Evolutionary conservation across 2,888 invertebrate species (phyloP).

Genomic region (Xestia sexstrigata): DNA sequence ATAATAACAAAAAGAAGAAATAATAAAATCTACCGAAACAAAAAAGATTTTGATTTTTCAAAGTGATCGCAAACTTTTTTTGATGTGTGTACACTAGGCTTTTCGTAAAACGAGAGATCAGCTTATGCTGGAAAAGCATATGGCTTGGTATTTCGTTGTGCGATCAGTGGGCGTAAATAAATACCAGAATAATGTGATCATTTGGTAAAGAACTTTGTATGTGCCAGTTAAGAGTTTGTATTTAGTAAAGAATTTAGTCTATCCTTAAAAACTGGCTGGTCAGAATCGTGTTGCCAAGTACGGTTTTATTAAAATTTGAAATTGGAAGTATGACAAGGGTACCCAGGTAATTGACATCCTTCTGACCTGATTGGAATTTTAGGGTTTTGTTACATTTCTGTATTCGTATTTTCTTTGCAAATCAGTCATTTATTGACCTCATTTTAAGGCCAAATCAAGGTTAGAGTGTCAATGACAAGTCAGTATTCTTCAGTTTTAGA

Average conservation of each 20-base stretch:
- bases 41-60: no score
- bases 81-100: no score
- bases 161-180: constrained; percentile 50
- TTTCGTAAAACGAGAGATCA: neutral
- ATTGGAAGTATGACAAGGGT: constrained; percentile 39
- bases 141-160: constrained; percentile 7
- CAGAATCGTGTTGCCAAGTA: neutral
- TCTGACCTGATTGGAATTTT: constrained; percentile 21
- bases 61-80: no score
- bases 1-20: no score
- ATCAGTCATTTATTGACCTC: constrained; percentile 17
- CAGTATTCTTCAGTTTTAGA: neutral
- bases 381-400: constrained; percentile 2
- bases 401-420: neutral
- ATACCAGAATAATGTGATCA: constrained; percentile 43
- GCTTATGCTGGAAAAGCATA: neutral
- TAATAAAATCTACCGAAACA: no score
- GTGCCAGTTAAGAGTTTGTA: constrained; percentile 15
- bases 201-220: constrained; percentile 43
- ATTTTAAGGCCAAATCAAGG: neutral
- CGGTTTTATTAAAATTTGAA: constrained; percentile 11
- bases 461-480: neutral
- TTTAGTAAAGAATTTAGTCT: constrained; percentile 16
- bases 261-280: neutral
- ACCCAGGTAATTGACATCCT: neutral